phyloP scores from a whole-genome alignment of 2,113 vertebrate species.

The Rhinolophus sinicus region DNA sequence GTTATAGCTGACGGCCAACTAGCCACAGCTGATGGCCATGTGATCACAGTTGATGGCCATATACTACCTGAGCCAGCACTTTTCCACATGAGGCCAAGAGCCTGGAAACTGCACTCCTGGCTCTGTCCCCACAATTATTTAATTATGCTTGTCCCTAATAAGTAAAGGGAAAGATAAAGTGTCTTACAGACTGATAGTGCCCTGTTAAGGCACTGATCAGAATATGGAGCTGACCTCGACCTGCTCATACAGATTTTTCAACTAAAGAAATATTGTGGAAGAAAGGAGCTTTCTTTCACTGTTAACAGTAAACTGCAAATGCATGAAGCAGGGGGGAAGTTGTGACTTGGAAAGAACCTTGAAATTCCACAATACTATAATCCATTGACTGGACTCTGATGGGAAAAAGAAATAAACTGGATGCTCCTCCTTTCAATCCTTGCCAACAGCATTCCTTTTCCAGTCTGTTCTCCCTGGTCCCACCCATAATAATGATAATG shows the following conservation, averaged over 20 bases:
- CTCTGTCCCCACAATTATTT: not conserved
- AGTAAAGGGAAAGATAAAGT: not conserved
- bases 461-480: constrained; percentile 5
- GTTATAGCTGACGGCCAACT: too few species aligned
- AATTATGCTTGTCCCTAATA: not conserved
- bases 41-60: too few species aligned
- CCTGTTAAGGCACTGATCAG: not conserved
- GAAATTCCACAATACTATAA: constrained; percentile 56
- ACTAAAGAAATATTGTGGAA: constrained; percentile 18
- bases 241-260: constrained; percentile 3
- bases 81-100: too few species aligned
- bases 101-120: too few species aligned
- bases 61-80: too few species aligned
- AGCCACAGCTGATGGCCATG: too few species aligned
- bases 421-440: not conserved
- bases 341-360: constrained; percentile 59
- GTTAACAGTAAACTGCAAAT: not conserved
- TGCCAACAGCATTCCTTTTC: constrained; percentile 49
- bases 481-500: not conserved
- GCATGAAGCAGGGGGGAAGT: not conserved
- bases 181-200: not conserved
- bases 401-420: constrained; percentile 34
- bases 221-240: constrained; percentile 1
- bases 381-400: constrained; percentile 58
- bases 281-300: constrained; percentile 1